Evolutionary conservation across 2,797 vertebrate genomes (phyloP).

Genomic region (Pelobates cultripes): DNA sequence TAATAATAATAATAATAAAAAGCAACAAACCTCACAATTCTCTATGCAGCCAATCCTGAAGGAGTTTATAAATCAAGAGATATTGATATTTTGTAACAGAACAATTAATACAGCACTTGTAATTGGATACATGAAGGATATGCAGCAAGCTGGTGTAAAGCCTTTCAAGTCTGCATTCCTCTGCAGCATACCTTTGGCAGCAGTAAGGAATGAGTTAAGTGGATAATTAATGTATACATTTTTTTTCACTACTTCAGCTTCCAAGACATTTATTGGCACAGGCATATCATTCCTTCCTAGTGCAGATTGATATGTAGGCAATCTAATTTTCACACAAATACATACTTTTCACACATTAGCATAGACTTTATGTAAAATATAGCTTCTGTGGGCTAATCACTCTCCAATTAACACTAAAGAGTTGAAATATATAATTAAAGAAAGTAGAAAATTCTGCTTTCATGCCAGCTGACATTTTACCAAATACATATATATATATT

Average conservation of each 20-base stretch:
- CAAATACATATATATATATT: background rate
- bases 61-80: conserved; percentile 12
- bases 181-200: background rate
- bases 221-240: conserved; percentile 5
- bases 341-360: background rate
- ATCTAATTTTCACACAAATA: conserved; percentile 18
- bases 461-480: background rate
- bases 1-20: too few relatives aligned
- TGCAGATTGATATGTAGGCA: conserved; percentile 19
- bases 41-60: background rate
- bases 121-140: background rate
- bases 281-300: background rate
- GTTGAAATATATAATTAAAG: background rate
- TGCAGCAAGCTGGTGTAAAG: background rate
- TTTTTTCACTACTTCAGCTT: background rate
- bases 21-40: background rate
- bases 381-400: conserved; percentile 8
- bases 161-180: background rate
- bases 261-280: background rate
- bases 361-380: background rate
- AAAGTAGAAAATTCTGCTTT: background rate
- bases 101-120: background rate
- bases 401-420: conserved; percentile 16
- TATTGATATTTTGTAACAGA: conserved; percentile 21
- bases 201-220: background rate